A percentile compares a stretch with the other conserved stretches of the same genome.
Conservation (phyloP, 2,113 vertebrate genomes). For the Malurus cyaneus region DNA sequence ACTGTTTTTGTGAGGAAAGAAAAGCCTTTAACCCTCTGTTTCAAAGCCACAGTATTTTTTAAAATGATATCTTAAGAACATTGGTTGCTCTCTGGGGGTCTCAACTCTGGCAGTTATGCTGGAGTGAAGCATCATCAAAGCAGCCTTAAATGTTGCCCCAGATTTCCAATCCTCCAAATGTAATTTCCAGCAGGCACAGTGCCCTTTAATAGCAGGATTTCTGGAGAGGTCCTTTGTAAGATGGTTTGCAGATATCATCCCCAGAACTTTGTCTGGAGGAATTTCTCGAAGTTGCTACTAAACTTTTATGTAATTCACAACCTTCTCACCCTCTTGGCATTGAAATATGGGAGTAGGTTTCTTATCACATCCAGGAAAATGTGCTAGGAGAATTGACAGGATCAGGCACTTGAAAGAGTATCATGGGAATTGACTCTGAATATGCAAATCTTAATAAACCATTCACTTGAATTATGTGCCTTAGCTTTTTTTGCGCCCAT, state of each 20-base stretch:
- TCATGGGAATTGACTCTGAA: background rate
- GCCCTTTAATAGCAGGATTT: background rate
- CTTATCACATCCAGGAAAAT: background rate
- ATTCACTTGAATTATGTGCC: background rate
- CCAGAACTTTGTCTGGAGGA: background rate
- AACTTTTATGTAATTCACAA: background rate
- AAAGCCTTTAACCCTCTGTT: background rate
- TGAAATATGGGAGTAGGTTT: background rate
- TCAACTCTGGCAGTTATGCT: background rate
- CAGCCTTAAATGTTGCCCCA: background rate
- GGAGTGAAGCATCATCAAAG: background rate
- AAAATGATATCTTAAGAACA: background rate
- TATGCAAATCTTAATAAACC: background rate
- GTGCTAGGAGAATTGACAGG: background rate
- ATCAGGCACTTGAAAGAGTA: background rate
- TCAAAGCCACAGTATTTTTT: background rate
- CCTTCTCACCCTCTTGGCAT: background rate
- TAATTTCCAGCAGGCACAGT: background rate
- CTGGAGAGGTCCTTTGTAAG: background rate
- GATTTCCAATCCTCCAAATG: background rate
- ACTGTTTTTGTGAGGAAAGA: background rate
- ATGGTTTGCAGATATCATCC: background rate
- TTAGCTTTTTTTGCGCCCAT: background rate
- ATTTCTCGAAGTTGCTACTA: background rate
- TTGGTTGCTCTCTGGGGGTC: background rate